A percentile compares a stretch with the other conserved stretches of the same genome.
Conservation (phyloP, 2,113 vertebrate species). For the Suricata suricatta region DNA sequence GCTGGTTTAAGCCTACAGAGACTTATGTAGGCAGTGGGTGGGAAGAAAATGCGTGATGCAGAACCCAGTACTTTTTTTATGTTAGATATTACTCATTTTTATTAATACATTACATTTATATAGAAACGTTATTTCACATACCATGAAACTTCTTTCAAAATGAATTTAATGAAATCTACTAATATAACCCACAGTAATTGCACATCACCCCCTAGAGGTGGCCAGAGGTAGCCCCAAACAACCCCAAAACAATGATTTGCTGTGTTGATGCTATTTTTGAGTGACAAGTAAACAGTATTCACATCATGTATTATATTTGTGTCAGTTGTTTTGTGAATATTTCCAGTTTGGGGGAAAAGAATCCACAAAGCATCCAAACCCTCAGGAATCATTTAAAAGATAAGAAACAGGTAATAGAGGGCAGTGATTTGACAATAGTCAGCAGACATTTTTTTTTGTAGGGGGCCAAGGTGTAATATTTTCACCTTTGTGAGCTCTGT, state of each 20-base stretch:
- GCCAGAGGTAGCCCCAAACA: background rate
- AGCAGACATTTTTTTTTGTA: background rate
- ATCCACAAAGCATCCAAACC: background rate
- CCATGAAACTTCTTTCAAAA: background rate
- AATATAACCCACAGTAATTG: background rate
- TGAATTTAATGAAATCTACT: background rate
- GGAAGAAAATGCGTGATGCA: background rate
- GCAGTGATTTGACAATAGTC: background rate
- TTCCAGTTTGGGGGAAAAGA: background rate
- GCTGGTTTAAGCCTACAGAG: background rate
- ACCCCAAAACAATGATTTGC: background rate
- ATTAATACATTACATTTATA: slow-evolving; percentile 1
- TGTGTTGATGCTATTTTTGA: background rate
- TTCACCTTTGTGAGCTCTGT: background rate
- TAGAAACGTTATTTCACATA: background rate
- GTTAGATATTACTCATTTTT: slow-evolving; percentile 50
- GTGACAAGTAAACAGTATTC: background rate
- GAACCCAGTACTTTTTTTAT: background rate
- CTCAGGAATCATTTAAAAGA: slow-evolving; percentile 3
- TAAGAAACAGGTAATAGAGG: background rate
- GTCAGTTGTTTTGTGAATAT: background rate
- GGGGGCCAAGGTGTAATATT: background rate
- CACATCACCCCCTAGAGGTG: background rate
- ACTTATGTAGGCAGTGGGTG: background rate
- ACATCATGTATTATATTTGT: background rate